phyloP scores from a whole-genome alignment of 2,113 vertebrate species.

The Calidris pugnax region DNA sequence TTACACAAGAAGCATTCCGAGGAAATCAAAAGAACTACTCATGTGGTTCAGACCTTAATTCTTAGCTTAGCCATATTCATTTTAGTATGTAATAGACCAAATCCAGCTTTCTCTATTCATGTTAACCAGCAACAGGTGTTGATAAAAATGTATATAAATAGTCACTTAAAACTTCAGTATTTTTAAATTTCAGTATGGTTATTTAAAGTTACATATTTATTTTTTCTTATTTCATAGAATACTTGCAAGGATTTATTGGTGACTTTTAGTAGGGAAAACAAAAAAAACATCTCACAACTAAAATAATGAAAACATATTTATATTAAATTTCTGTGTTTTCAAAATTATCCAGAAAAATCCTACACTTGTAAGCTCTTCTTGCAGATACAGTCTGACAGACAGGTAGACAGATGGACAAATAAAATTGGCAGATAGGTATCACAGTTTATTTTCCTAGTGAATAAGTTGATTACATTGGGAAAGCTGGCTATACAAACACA shows the following conservation, averaged over 20 bases:
- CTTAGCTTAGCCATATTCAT: background rate
- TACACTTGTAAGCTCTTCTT: background rate
- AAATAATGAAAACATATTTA: background rate
- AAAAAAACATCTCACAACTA: background rate
- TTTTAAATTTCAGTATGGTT: background rate
- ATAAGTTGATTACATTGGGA: conserved; percentile 1
- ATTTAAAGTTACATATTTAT: background rate
- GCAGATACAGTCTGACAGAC: background rate
- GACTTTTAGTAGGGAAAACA: background rate
- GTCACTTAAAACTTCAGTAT: background rate
- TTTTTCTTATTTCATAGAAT: background rate
- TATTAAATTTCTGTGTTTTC: background rate
- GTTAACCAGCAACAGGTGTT: background rate
- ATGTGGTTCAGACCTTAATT: background rate
- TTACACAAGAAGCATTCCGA: background rate
- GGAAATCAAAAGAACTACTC: background rate
- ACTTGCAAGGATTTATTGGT: background rate
- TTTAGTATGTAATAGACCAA: background rate
- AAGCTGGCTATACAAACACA: conserved; percentile 38
- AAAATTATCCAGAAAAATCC: background rate
- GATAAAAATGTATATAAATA: background rate
- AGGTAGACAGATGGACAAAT: conserved; percentile 40
- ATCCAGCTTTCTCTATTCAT: background rate
- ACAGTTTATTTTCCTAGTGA: conserved; percentile 38
- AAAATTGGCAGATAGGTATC: conserved; percentile 18